Percentiles rank a stretch among this genome's conserved stretches.
phyloP scores from a whole-genome alignment of 1,140 invertebrate genomes.

The Coboldia fuscipes region DNA sequence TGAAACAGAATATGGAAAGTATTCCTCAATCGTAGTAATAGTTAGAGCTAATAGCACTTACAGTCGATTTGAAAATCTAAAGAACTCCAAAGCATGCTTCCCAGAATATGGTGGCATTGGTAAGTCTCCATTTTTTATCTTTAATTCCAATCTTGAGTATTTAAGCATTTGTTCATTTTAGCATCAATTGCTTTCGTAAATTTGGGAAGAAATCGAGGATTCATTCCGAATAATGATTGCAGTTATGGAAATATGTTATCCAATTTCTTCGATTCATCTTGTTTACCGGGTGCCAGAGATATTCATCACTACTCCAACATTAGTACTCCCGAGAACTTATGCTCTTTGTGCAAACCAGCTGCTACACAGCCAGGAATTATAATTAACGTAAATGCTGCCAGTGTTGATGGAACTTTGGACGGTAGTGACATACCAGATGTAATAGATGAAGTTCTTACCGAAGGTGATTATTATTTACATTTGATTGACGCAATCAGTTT shows the following conservation, averaged over 20 bases:
- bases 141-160: not conserved
- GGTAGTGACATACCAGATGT: no score
- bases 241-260: conserved; percentile 29
- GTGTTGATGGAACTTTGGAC: no score
- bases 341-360: conserved; percentile 12
- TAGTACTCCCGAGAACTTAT: conserved; percentile 12
- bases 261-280: conserved; percentile 30
- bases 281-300: conserved; percentile 32
- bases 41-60: conserved; percentile 18
- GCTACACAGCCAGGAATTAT: no score
- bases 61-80: conserved; percentile 29
- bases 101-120: conserved; percentile 36
- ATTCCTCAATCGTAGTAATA: conserved; percentile 31
- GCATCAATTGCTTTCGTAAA: conserved; percentile 36
- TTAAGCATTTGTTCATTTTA: conserved; percentile 8
- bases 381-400: no score
- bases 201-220: conserved; percentile 18
- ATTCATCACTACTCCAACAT: conserved; percentile 18
- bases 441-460: no score
- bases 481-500: no score
- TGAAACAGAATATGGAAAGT: conserved; percentile 22
- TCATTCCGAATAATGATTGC: conserved; percentile 25
- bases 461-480: no score
- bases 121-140: conserved; percentile 9
- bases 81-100: conserved; percentile 36